Conservation (phyloP, 37 sponge, comb jelly and placozoan genomes). For the Chondrosia reniformis region DNA sequence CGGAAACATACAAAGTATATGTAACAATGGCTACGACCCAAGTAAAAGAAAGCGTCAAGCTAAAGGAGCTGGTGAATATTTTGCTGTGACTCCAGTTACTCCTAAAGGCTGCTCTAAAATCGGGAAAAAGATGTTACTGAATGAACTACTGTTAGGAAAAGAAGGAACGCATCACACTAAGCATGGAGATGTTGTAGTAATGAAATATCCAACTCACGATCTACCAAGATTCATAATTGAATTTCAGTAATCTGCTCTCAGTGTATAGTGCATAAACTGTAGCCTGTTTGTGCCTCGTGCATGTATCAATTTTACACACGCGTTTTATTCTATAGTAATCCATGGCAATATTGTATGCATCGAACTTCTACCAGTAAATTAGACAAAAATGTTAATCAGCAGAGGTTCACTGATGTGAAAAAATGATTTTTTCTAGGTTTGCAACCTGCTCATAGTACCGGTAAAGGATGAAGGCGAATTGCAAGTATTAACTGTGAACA, state of each 20-base stretch:
- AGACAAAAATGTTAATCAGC: no score
- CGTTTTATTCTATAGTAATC: no score
- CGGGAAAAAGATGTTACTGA: constrained; percentile 77
- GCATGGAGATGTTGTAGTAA: constrained; percentile 63
- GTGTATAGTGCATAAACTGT: no score
- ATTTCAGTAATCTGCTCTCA: constrained; percentile 27
- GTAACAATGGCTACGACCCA: constrained; percentile 68
- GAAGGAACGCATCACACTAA: constrained; percentile 59
- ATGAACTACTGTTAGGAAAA: constrained; percentile 72
- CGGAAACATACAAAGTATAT: constrained; percentile 63
- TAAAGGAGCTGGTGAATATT: constrained; percentile 79
- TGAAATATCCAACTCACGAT: constrained; percentile 80
- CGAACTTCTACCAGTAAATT: no score
- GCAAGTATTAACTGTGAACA: no score
- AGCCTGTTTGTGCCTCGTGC: no score
- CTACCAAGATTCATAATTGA: constrained; percentile 74
- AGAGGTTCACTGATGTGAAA: no score
- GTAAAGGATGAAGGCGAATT: no score
- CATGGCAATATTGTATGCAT: no score
- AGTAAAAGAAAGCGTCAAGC: constrained; percentile 36
- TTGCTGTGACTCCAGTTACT: constrained; percentile 53
- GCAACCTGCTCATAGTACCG: no score
- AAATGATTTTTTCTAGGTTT: no score
- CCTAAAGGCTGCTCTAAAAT: constrained; percentile 49
- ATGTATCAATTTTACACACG: no score